phyloP scores from a whole-genome alignment of 2,888 invertebrate genomes.

The Metalampra italica region DNA sequence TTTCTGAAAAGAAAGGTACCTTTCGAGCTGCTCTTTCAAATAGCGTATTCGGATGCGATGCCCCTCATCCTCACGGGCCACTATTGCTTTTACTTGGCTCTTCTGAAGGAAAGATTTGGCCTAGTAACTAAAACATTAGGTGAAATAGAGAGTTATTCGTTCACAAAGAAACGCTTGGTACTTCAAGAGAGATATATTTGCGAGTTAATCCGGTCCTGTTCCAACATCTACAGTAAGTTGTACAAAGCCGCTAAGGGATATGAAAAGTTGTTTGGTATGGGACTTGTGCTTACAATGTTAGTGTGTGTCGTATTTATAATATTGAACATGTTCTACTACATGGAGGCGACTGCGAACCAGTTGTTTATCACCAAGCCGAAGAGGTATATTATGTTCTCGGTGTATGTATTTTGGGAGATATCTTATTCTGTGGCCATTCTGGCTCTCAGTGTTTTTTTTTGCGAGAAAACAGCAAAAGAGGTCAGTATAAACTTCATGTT shows the following conservation, averaged over 20 bases:
- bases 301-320: not conserved
- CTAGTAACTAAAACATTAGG: not conserved
- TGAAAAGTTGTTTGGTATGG: not conserved
- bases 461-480: not conserved
- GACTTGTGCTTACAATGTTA: not conserved
- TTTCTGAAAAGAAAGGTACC: not conserved
- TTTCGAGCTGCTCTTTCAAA: not conserved
- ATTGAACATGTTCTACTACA: not conserved
- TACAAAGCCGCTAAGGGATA: not conserved
- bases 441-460: not conserved
- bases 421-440: not conserved
- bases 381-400: not conserved
- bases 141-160: not conserved
- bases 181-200: not conserved
- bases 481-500: not conserved
- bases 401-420: conserved; percentile 3
- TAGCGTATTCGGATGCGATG: not conserved
- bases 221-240: not conserved
- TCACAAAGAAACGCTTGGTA: not conserved
- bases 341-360: not conserved
- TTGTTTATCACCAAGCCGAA: not conserved
- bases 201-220: not conserved
- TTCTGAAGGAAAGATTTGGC: not conserved
- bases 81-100: not conserved
- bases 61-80: not conserved